A percentile compares a stretch with the other conserved stretches of the same genome.
These are phyloP conservation scores for Chaetura pelagica DNA, from an alignment of 2,113 vertebrate genomes.

Conservation along the genomic window DNA sequence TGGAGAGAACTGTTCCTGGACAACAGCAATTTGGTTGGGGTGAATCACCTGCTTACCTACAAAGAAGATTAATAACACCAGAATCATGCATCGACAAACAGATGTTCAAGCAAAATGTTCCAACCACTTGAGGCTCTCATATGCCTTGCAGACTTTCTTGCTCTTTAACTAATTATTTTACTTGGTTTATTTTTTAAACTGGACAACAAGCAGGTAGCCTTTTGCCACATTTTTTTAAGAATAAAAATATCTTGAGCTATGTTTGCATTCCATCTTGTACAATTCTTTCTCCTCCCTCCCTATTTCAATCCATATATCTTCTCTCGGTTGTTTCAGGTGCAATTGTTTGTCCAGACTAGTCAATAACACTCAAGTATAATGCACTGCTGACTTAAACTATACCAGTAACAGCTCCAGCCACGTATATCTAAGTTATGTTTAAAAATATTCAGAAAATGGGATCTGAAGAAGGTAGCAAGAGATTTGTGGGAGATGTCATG, in stretches of 20 bases:
- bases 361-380: neutral
- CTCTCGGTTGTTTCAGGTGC: constrained; percentile 45
- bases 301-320: constrained; percentile 1
- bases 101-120: constrained; percentile 77
- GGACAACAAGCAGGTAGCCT: neutral
- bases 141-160: constrained; percentile 59
- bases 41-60: constrained; percentile 99
- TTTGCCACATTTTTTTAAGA: constrained; percentile 14
- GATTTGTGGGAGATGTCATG: neutral
- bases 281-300: neutral
- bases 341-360: neutral
- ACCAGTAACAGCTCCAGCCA: neutral
- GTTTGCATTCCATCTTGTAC: neutral
- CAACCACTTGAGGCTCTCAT: constrained; percentile 68
- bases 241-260: constrained; percentile 3
- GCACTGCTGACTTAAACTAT: neutral
- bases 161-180: constrained; percentile 72
- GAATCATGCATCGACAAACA: constrained; percentile 73
- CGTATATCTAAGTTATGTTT: neutral
- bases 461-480: neutral
- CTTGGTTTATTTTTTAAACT: constrained; percentile 47
- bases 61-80: constrained; percentile 73
- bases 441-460: neutral
- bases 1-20: constrained; percentile 96
- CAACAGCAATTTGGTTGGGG: constrained; percentile 90